A percentile compares a stretch with the other conserved stretches of the same genome.
phyloP scores from a whole-genome alignment of 2,797 vertebrate genomes.

The Steatocranus sp. region DNA sequence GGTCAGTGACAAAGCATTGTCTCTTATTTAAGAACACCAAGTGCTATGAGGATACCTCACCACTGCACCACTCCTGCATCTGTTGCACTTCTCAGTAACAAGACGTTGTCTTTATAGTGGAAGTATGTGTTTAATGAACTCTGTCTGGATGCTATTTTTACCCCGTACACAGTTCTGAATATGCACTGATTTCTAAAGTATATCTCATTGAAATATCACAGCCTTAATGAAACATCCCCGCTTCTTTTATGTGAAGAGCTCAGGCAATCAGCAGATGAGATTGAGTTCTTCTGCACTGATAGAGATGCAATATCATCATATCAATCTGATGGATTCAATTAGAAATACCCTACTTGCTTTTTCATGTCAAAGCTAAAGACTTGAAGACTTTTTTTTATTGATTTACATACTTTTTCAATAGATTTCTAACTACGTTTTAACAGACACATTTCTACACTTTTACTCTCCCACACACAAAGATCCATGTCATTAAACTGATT shows the following conservation, averaged over 20 bases:
- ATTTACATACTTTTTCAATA: slow-evolving; percentile 13
- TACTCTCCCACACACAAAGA: background rate
- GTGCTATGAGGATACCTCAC: background rate
- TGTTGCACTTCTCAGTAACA: slow-evolving; percentile 27
- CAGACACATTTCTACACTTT: background rate
- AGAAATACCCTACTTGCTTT: slow-evolving; percentile 47
- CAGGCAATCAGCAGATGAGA: slow-evolving; percentile 69
- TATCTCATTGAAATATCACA: slow-evolving; percentile 69
- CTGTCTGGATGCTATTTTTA: slow-evolving; percentile 53
- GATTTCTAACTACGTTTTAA: background rate
- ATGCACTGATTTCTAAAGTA: slow-evolving; percentile 66
- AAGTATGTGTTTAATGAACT: slow-evolving; percentile 37
- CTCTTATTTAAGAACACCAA: background rate
- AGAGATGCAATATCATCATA: slow-evolving; percentile 62
- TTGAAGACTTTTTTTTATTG: background rate
- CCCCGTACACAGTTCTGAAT: slow-evolving; percentile 53
- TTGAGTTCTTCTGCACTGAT: slow-evolving; percentile 63
- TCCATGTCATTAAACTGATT: background rate
- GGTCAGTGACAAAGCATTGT: background rate
- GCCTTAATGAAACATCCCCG: slow-evolving; percentile 64
- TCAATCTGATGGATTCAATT: slow-evolving; percentile 68
- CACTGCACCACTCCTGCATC: slow-evolving; percentile 8
- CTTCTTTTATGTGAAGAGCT: slow-evolving; percentile 70
- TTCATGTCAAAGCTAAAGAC: slow-evolving; percentile 44
- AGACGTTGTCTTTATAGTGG: slow-evolving; percentile 9